Evolutionary conservation across 64 coral and sea anemone species (phyloP), one percentile per base, ranked within the genome.

Genomic region (Anthopleura sola): DNA sequence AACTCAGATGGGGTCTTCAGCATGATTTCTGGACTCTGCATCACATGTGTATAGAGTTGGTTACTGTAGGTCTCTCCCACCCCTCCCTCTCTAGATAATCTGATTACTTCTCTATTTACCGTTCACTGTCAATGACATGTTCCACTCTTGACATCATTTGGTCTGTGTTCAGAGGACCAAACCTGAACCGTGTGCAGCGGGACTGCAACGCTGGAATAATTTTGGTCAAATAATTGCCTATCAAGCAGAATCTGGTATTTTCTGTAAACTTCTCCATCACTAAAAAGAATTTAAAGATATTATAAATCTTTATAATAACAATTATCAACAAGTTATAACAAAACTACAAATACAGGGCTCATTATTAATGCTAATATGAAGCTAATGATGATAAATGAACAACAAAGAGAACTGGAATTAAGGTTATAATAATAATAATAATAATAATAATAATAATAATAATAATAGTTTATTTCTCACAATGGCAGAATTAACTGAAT

Each of bases 251-350:
- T 24, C 97, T 86, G 55, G 97, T 99, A 80, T 99, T 99, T 82
- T 99, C 97, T 80, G 97, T 99, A 87, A 99, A 99, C 69, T 99
- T 99, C 77, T 99, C 97, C 97, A 99, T 99, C 36, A 99, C 97
- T 99, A 44, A 20, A 87, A 84, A 28, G 12, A 76, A 64, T 28
- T 16, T 34, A 71, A 71, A 13, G 16, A 17, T 17, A 53, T 53
- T 15, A 53, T 15, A 53, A 53, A 15, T 53, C 11, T 53, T 15
- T 48, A 48, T 48, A 5, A 48, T 11, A 48, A 23, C 8, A 49
- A 18, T n/a, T n/a, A n/a, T n/a, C n/a, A n/a, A 82, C 46, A 31
- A 0, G 14, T 50, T 49, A 48, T 20, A 56, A 56, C 14, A 54
- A 26, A 29, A 28, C 33, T 33, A 86, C 2, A 26, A 23, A 66